Percentiles rank a stretch among this genome's conserved stretches.
phyloP scores from a whole-genome alignment of 2,888 invertebrate genomes.

The Parapristionchus giblindavisi region DNA sequence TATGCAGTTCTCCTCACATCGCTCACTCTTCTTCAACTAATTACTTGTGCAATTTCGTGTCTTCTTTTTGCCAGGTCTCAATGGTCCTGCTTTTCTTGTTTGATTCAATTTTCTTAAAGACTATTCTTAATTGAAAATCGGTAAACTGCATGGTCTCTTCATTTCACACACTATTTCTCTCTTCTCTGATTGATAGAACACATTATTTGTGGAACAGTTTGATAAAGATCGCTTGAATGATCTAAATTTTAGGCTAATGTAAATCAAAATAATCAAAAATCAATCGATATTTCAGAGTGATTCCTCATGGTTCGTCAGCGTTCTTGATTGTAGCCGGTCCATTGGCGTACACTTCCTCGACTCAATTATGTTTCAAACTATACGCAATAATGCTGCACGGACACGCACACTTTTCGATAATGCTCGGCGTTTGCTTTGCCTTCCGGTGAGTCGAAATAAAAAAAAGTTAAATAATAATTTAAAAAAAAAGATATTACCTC shows the following conservation, averaged over 20 bases:
- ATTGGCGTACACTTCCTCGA: not conserved
- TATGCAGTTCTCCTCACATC: constrained; percentile 14
- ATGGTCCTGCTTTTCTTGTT: too few species aligned
- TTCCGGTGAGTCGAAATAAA: not conserved
- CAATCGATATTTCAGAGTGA: not conserved
- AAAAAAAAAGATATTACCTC: not conserved
- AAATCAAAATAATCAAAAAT: too few species aligned
- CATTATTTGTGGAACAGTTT: too few species aligned
- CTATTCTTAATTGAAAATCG: too few species aligned
- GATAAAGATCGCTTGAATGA: too few species aligned
- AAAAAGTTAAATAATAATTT: not conserved
- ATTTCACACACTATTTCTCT: too few species aligned
- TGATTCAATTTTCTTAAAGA: too few species aligned
- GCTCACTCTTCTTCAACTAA: not conserved
- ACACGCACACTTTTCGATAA: not conserved
- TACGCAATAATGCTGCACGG: constrained; percentile 5
- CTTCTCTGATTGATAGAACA: too few species aligned
- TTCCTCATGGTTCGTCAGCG: not conserved
- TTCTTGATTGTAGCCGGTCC: not conserved
- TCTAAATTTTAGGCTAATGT: too few species aligned
- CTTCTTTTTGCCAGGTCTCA: not conserved
- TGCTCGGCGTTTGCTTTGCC: constrained; percentile 7
- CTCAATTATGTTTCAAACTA: not conserved
- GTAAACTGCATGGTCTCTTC: too few species aligned
- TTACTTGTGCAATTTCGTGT: not conserved